Evolutionary conservation across 2,888 invertebrate genomes (phyloP), one percentile per base, ranked within the genome.

Genomic region (Nomada lathburiana): DNA sequence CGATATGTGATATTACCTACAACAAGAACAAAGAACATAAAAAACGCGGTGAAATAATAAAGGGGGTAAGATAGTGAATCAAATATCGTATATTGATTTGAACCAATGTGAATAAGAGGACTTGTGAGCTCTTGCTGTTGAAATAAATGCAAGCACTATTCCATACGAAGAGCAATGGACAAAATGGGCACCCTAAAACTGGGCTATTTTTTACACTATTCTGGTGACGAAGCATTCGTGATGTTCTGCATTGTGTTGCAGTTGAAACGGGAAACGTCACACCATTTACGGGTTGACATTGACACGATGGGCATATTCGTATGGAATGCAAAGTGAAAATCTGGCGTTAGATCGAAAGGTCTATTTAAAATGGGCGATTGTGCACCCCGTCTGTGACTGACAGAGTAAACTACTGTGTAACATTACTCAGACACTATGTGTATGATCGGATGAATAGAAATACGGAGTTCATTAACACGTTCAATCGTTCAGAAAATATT

Each of bases 341-440:
- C 20, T 29, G 62, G 10, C 20, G 69, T 70, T 63, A 53, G 52
- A 69, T 69, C 60, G 69, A 69, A 75, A 53, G 44, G 44, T 69
- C 53, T 62, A 44, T 75, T 69, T 75, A 60, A 62, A 69, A 42
- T 53, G 44, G 36, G 36, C 60, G 60, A 47, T 52, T 44, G 52
- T 62, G 75, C 42, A 53, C 60, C 60, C 16, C 11, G 26, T 18
- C 26, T 53, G 29, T 20, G 13, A 76, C 53, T 53, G 60, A 44
- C 44, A 13, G 47, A 18, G 53, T 62, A 26, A 29, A 42, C 26
- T 44, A 42, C n/a, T 44, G 42, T 13, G 20, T 36, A 29, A 4
- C 20, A 29, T 70, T 44, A 7, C 44, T 20, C 10, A 36, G 68
- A 36, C 50, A 50, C 4, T 13, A 16, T 9, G 23, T 26, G 18